These are phyloP conservation scores for Sorex maritimensis DNA, from an alignment of 2,797 vertebrate genomes.

Conservation along the genomic window DNA sequence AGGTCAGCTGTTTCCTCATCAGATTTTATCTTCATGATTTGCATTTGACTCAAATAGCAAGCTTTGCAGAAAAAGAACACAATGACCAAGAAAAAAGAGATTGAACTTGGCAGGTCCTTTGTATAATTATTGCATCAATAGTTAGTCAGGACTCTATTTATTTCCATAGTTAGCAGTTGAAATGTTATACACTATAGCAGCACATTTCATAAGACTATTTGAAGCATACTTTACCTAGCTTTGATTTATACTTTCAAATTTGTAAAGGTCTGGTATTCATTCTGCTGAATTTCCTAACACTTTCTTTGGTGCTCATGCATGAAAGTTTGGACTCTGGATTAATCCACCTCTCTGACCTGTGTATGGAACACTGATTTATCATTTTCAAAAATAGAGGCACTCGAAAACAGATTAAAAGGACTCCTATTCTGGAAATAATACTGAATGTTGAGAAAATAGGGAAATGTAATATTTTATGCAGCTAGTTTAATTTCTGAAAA, in stretches of 20 bases:
- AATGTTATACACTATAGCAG: conserved; percentile 50
- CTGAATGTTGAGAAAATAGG: conserved; percentile 48
- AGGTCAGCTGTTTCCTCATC: conserved; percentile 85
- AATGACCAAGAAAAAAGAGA: conserved; percentile 24
- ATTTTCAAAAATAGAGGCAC: conserved; percentile 21
- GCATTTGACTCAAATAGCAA: conserved; percentile 75
- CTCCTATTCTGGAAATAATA: conserved; percentile 51
- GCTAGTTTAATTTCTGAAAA: too few species aligned
- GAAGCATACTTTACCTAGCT: conserved; percentile 75
- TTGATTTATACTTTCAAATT: conserved; percentile 20
- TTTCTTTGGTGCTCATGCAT: neutral
- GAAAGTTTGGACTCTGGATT: conserved; percentile 1
- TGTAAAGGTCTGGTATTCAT: conserved; percentile 57
- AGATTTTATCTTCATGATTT: conserved; percentile 80
- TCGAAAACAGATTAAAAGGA: conserved; percentile 28
- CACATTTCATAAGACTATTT: neutral
- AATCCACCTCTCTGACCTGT: neutral
- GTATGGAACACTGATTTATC: neutral
- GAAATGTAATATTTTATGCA: conserved; percentile 8
- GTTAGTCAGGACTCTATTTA: conserved; percentile 81
- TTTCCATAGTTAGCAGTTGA: conserved; percentile 55
- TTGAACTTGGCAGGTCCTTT: conserved; percentile 78
- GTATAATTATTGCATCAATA: conserved; percentile 78
- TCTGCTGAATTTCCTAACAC: neutral
- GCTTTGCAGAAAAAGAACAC: conserved; percentile 66